A percentile compares a stretch with the other conserved stretches of the same genome.
Evolutionary conservation across 2,113 vertebrate species (phyloP).

Genomic region (human): DNA sequence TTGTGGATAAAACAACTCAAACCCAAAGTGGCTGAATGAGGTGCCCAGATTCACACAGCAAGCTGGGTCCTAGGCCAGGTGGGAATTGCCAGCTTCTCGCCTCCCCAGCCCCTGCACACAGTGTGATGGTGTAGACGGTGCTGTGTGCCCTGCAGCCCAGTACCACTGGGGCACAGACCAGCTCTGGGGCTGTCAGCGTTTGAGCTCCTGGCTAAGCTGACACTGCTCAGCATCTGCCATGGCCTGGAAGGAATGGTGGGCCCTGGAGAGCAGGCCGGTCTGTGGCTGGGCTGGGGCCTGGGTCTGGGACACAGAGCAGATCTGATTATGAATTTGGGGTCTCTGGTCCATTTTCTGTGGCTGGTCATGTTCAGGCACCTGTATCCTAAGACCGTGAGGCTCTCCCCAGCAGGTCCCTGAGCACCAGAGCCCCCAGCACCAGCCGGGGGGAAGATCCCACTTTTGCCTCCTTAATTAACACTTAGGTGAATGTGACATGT

Average conservation of each 20-base stretch:
- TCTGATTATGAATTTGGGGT: not conserved
- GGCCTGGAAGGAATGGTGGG: not conserved
- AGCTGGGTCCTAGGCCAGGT: not conserved
- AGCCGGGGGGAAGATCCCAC: not conserved
- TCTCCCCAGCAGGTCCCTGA: not conserved
- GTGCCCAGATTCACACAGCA: not conserved
- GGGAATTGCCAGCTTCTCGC: rapidly evolving
- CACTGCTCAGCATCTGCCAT: not conserved
- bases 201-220: not conserved
- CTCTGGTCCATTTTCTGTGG: not conserved
- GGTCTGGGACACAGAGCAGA: not conserved
- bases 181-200: not conserved
- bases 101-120: not conserved
- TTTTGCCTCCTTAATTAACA: not conserved
- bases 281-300: not conserved
- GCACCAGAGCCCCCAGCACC: not conserved
- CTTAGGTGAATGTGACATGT: not conserved
- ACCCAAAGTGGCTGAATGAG: not conserved
- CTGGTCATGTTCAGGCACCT: not conserved
- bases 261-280: not conserved
- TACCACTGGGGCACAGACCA: not conserved
- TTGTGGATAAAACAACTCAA: not conserved
- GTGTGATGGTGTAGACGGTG: not conserved
- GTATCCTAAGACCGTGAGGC: not conserved
- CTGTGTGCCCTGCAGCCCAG: not conserved